These are phyloP conservation scores for Perizoma flavofasciatum DNA, from an alignment of 2,888 invertebrate species.

Conservation along the genomic window DNA sequence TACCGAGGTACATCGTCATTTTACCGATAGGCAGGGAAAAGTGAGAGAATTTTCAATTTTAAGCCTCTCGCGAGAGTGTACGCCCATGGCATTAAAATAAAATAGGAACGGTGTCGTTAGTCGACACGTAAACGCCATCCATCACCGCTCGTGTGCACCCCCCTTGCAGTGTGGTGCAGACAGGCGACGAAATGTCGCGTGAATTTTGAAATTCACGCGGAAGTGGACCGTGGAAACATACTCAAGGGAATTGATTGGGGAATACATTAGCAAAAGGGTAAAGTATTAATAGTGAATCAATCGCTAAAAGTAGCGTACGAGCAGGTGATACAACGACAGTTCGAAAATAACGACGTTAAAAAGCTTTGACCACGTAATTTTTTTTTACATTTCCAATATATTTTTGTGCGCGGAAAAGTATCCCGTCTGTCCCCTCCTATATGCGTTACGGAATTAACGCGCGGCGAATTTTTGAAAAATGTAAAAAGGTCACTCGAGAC, in stretches of 20 bases:
- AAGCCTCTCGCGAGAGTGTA: constrained; percentile 63
- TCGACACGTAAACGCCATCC: constrained; percentile 80
- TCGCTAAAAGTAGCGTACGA: neutral
- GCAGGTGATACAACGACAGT: no score
- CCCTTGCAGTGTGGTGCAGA: constrained; percentile 53
- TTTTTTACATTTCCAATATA: no score
- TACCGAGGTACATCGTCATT: constrained; percentile 45
- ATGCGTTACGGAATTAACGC: constrained; percentile 68
- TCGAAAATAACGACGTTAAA: no score
- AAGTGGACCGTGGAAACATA: constrained; percentile 8
- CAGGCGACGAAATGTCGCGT: constrained; percentile 46
- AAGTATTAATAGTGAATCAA: constrained; percentile 2
- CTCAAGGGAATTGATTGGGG: constrained; percentile 17
- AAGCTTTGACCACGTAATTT: no score
- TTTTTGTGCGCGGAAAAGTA: constrained; percentile 23
- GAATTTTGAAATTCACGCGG: constrained; percentile 20
- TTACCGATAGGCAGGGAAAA: constrained; percentile 60
- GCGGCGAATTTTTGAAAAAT: constrained; percentile 81
- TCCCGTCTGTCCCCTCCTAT: constrained; percentile 50
- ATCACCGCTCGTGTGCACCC: constrained; percentile 67
- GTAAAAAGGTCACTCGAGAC: constrained; percentile 76
- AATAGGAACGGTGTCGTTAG: constrained; percentile 69
- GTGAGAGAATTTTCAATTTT: constrained; percentile 81
- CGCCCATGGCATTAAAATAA: constrained; percentile 76
- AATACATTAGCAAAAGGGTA: constrained; percentile 8